Percentiles rank a stretch among this genome's conserved stretches.
Conservation (phyloP, 1,140 invertebrate species). For the Acromyrmex charruanus region DNA sequence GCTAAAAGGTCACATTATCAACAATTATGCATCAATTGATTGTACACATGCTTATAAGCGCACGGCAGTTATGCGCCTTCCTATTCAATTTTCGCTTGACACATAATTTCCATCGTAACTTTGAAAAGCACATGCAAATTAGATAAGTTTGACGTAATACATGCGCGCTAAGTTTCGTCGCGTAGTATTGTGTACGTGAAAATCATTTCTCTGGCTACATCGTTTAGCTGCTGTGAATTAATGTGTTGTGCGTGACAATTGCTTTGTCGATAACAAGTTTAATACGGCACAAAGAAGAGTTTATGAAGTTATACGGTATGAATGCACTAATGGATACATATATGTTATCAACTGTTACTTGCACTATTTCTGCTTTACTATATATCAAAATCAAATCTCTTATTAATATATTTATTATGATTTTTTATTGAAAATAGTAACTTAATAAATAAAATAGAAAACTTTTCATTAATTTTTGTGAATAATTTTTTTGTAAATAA, state of each 20-base stretch:
- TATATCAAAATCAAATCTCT: neutral
- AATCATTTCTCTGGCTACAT: slow-evolving; percentile 44
- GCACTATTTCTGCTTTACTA: neutral
- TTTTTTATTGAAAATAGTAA: neutral
- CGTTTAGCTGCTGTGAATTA: slow-evolving; percentile 47
- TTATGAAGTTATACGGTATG: slow-evolving; percentile 11
- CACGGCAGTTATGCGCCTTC: neutral
- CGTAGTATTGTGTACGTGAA: slow-evolving; percentile 37
- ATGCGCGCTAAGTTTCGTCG: slow-evolving; percentile 15
- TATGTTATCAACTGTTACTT: neutral
- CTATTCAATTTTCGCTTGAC: slow-evolving; percentile 32
- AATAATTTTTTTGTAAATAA: neutral
- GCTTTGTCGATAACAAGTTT: slow-evolving; percentile 49
- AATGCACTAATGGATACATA: neutral
- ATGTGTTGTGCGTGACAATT: slow-evolving; percentile 51
- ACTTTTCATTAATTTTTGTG: neutral
- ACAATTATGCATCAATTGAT: slow-evolving; percentile 44
- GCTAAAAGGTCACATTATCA: slow-evolving; percentile 16
- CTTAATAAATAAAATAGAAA: neutral
- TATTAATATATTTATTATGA: neutral
- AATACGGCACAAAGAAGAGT: slow-evolving; percentile 22
- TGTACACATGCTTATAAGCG: slow-evolving; percentile 14
- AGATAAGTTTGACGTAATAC: slow-evolving; percentile 55
- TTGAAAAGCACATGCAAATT: slow-evolving; percentile 50
- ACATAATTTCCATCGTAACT: slow-evolving; percentile 40